phyloP scores from a whole-genome alignment of 2,113 vertebrate genomes.

The Pheucticus melanocephalus region DNA sequence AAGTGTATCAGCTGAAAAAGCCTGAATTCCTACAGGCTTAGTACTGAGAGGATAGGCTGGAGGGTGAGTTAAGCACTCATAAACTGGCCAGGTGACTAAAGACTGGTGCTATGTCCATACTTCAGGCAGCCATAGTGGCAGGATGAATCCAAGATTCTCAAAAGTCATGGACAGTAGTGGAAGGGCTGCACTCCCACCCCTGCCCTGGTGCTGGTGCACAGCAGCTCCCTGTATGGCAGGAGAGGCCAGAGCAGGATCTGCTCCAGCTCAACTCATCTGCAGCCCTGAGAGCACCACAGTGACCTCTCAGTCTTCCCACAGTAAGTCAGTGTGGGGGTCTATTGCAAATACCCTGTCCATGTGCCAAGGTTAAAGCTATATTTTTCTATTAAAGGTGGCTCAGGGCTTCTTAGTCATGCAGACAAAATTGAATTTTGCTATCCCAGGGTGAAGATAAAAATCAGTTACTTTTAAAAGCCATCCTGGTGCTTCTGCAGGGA shows the following conservation, averaged over 20 bases:
- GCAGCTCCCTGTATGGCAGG: neutral
- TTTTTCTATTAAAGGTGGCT: neutral
- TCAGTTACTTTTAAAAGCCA: neutral
- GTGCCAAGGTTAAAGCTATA: neutral
- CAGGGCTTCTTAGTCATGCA: neutral
- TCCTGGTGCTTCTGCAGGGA: neutral
- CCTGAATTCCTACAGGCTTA: neutral
- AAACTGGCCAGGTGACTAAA: neutral
- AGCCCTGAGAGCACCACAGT: neutral
- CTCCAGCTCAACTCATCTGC: neutral
- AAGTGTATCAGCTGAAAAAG: neutral
- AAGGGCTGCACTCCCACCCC: neutral
- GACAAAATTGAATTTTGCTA: neutral
- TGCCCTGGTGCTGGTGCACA: neutral
- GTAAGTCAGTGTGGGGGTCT: accelerated
- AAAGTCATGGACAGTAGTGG: neutral
- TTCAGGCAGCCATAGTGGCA: neutral
- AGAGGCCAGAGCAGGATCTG: neutral
- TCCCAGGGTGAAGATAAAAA: neutral
- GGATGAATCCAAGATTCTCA: neutral
- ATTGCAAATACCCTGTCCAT: neutral
- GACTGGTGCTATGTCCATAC: neutral
- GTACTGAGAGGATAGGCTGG: neutral
- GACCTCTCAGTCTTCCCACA: neutral
- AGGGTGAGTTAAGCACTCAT: neutral